Evolutionary conservation across 2,888 invertebrate genomes (phyloP).

Genomic region (Morinoia aosen): DNA sequence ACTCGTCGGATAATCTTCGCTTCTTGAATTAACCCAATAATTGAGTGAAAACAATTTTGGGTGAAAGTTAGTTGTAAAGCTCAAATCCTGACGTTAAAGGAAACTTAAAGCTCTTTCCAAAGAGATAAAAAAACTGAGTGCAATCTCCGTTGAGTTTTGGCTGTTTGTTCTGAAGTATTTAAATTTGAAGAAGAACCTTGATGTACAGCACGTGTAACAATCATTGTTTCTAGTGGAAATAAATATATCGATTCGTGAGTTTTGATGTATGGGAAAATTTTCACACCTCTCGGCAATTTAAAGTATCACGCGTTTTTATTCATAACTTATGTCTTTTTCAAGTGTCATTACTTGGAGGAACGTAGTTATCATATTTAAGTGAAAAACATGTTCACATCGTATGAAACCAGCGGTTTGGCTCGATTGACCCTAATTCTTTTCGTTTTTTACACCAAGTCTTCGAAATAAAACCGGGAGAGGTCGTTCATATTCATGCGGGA

Average conservation of each 20-base stretch:
- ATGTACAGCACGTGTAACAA: too few species aligned
- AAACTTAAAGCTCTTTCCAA: neutral
- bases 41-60: too few species aligned
- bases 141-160: too few species aligned
- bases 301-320: neutral
- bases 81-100: neutral
- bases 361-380: neutral
- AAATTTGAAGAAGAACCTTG: too few species aligned
- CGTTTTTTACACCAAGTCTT: neutral
- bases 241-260: neutral
- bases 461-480: neutral
- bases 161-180: too few species aligned
- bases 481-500: neutral
- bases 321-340: neutral
- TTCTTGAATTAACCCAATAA: too few species aligned
- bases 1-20: too few species aligned
- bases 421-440: neutral
- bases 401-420: neutral
- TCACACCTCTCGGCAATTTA: neutral
- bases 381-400: neutral
- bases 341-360: neutral
- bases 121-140: too few species aligned
- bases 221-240: too few species aligned
- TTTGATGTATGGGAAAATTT: neutral
- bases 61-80: too few species aligned